phyloP scores from a whole-genome alignment of 1,140 invertebrate species.

The Drosophila leontia region DNA sequence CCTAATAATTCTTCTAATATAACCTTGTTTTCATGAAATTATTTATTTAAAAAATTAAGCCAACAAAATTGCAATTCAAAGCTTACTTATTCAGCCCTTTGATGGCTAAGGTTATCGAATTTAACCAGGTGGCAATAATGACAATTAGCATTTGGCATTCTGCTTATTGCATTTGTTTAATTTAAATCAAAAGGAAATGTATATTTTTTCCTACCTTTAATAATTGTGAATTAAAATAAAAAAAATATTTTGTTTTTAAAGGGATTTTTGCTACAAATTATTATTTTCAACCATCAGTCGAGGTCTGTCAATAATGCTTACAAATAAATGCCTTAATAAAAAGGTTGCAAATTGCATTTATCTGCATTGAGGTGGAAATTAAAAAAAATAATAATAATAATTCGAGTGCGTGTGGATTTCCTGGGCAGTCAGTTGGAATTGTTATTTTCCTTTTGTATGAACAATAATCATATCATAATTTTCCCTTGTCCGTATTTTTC shows the following conservation, averaged over 20 bases:
- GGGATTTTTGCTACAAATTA: background rate
- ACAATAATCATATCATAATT: conserved; percentile 8
- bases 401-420: too few relatives aligned
- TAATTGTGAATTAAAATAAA: conserved; percentile 3
- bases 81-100: background rate
- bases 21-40: too few relatives aligned
- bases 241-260: background rate
- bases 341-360: conserved; percentile 7
- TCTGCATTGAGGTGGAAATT: conserved; percentile 8
- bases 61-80: background rate
- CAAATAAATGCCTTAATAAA: background rate
- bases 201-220: background rate
- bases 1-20: too few relatives aligned
- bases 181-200: conserved; percentile 1
- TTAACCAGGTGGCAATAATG: background rate
- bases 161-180: conserved; percentile 2
- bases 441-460: conserved; percentile 11
- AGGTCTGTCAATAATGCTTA: background rate
- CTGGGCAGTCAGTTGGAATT: conserved; percentile 13
- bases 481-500: conserved; percentile 4
- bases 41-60: background rate
- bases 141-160: background rate
- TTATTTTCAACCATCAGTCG: background rate
- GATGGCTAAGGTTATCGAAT: background rate
- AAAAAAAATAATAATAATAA: background rate